Base-by-base conservation (phyloP, 2,113 vertebrate genomes). In the Gambusia affinis region DNA sequence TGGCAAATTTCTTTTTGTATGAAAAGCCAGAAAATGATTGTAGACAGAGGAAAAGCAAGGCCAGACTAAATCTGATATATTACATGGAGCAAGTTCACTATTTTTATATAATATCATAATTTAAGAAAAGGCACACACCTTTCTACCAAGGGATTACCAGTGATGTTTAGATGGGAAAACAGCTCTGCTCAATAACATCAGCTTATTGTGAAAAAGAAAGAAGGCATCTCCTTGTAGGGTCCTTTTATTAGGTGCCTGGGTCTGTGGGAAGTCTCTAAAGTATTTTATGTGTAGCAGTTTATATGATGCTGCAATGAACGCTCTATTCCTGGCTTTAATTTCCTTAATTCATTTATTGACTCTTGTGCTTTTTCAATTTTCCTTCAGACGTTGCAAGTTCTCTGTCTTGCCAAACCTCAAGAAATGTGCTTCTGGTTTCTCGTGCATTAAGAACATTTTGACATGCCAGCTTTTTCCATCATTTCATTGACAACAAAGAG, bases 31-130 rank as follows among this genome's bases (percentile, higher is more conserved):
- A 31, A 81, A 82, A 64, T 85, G 81, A 93, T 84, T 90, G 84
- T 78, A 87, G 92, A 82, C 89, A 93, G 89, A 81, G 64, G 35
- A 37, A 85, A 75, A 73, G 78, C 65, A 83, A 63, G 78, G 67
- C 57, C 83, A 81, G 76, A 47, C 66, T 70, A 73, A 84, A 80
- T 84, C 47, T 24, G 64, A 82, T 73, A 76, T 75, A 57, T n/a
- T 57, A 57, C 8, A 57, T 3, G 6, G 44, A 57, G 51, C 51
- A 10, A 57, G 8, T 6, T 47, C 14, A 47, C 44, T 19, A 19
- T 42, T 19, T 47, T 19, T 47, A 47, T 5, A 47, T 47, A 1
- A 19, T 19, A 19, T 17, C 44, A 47, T 19, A 6, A 47, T 19
- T 47, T 33, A 42, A 78, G 67, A 77, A 76, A 65, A 87, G 76